phyloP scores from a whole-genome alignment of 2,888 invertebrate species.

The Aelia acuminata region DNA sequence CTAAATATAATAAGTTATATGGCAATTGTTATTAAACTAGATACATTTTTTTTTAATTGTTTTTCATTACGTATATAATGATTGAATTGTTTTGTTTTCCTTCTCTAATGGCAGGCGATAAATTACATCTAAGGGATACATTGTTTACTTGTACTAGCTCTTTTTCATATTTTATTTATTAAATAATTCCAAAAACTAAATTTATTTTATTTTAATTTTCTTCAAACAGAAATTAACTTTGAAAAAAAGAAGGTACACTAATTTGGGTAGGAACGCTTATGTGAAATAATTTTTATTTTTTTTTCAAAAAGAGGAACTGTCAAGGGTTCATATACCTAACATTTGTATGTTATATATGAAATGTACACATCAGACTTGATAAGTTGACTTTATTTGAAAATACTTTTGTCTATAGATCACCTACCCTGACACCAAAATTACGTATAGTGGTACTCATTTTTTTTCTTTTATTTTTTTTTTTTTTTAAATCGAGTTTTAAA shows the following conservation, averaged over 20 bases:
- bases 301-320: constrained; percentile 55
- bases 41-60: constrained; percentile 61
- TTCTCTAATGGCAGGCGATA: constrained; percentile 63
- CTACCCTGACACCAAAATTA: constrained; percentile 90
- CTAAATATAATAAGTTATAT: constrained; percentile 65
- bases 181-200: constrained; percentile 52
- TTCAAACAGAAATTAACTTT: background rate
- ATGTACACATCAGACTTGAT: constrained; percentile 57
- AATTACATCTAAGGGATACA: constrained; percentile 58
- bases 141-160: constrained; percentile 54
- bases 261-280: constrained; percentile 53
- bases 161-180: constrained; percentile 42
- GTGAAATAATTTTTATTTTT: constrained; percentile 39
- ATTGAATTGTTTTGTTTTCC: constrained; percentile 62
- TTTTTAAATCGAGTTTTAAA: constrained; percentile 13
- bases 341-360: constrained; percentile 8
- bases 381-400: constrained; percentile 48
- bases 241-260: constrained; percentile 46
- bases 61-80: constrained; percentile 65
- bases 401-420: constrained; percentile 65
- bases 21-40: constrained; percentile 64
- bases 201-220: constrained; percentile 15
- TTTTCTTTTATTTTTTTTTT: constrained; percentile 72
- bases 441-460: constrained; percentile 75
- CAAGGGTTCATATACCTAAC: constrained; percentile 13